phyloP scores from a whole-genome alignment of 2,888 invertebrate species.

The Stenchaetothrips biformis region DNA sequence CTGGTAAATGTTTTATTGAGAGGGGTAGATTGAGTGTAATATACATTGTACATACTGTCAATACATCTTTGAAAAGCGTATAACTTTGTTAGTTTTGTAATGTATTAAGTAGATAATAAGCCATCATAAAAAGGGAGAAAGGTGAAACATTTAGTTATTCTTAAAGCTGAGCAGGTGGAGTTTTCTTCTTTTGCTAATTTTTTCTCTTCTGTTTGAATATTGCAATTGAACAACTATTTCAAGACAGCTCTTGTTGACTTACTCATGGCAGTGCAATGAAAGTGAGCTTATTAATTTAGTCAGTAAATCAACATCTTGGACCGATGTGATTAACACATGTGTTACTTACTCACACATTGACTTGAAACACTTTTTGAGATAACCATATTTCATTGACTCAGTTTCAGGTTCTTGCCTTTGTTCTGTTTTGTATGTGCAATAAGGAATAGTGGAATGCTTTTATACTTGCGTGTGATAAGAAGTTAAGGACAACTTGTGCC shows the following conservation, averaged over 20 bases:
- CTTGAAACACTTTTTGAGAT: conserved; percentile 19
- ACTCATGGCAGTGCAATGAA: conserved; percentile 18
- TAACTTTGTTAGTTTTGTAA: conserved; percentile 25
- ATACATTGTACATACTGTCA: conserved; percentile 13
- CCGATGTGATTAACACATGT: conserved; percentile 20
- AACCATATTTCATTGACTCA: neutral
- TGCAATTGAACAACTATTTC: conserved; percentile 9
- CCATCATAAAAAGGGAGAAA: conserved; percentile 19
- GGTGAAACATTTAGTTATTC: conserved; percentile 18
- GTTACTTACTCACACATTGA: conserved; percentile 21
- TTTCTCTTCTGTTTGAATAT: conserved; percentile 1
- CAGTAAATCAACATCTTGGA: conserved; percentile 21
- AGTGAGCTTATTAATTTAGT: conserved; percentile 24
- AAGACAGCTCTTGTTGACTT: conserved; percentile 15
- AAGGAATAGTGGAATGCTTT: conserved; percentile 11
- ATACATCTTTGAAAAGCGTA: conserved; percentile 13
- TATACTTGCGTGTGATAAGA: conserved; percentile 12
- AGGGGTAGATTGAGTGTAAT: conserved; percentile 9
- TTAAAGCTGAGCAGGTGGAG: conserved; percentile 4
- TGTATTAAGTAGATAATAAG: conserved; percentile 19
- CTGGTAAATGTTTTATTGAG: conserved; percentile 21
- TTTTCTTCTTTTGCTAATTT: conserved; percentile 14
- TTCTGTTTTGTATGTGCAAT: conserved; percentile 14
- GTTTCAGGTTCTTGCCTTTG: conserved; percentile 2
- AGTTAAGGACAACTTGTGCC: conserved; percentile 23